These are phyloP conservation scores for Metridium senile DNA, from an alignment of 92 coral and sea anemone species.

Conservation along the genomic window DNA sequence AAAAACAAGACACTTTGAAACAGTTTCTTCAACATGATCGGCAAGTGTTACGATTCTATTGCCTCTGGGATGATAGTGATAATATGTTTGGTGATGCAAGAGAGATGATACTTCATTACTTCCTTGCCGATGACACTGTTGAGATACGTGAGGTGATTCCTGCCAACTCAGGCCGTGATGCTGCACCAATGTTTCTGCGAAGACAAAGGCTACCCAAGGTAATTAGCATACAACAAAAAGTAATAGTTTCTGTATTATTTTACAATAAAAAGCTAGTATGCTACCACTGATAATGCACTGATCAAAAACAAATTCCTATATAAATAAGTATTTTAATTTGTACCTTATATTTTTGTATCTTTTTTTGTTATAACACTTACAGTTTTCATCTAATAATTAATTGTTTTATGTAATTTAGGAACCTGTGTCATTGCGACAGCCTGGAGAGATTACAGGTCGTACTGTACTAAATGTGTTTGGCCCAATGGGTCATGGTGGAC, in stretches of 20 bases:
- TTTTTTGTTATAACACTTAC: no score
- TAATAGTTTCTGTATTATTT: no score
- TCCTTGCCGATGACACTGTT: conserved; percentile 94
- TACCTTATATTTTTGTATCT: no score
- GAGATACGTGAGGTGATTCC: conserved; percentile 93
- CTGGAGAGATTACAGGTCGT: conserved; percentile 95
- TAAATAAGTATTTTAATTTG: no score
- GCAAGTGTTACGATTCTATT: conserved; percentile 85
- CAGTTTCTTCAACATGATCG: conserved; percentile 95
- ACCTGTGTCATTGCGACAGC: conserved; percentile 80
- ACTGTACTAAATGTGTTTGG: conserved; percentile 98
- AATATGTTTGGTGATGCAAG: conserved; percentile 97
- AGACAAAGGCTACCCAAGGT: conserved; percentile 91
- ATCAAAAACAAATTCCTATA: no score
- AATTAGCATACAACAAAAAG: neutral
- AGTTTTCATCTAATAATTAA: neutral
- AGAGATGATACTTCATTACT: conserved; percentile 93
- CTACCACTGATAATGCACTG: no score
- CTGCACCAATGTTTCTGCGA: conserved; percentile 94
- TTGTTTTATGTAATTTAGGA: conserved; percentile 43
- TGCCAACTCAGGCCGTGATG: conserved; percentile 94
- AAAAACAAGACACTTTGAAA: conserved; percentile 92
- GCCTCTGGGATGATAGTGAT: conserved; percentile 96
- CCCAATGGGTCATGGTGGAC: conserved; percentile 97
- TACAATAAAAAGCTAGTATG: no score